Base-by-base conservation (phyloP, 2,888 invertebrate genomes). In the Dasysyrphus albostriatus region DNA sequence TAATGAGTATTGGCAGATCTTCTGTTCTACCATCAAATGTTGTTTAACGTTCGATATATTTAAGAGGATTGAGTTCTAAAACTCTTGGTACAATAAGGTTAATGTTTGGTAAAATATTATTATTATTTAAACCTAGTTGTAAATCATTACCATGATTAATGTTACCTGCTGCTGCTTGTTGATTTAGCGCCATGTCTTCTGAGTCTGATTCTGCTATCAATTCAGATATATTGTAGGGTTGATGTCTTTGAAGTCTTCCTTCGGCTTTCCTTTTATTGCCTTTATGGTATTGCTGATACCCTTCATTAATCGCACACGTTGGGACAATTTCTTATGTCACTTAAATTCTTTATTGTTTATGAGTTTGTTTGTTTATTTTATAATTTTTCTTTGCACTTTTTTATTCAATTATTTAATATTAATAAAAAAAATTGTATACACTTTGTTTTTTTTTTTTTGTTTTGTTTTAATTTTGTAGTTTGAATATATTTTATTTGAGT, bases 1-100 rank as follows among this genome's bases (percentile, higher is more conserved):
- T 51, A 8, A 49, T 54, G 19, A 78, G 72, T 19, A 72, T 70
- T 70, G 70, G 54, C 3, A 79, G 56, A 24, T 79, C 79, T 44
- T 79, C 72, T 37, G 44, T 72, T 34, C 61, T 63, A 9, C 79
- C 72, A 42, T 79, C 70, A 58, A 78, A 69, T 37, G 37, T 39
- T 34, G 49, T 16, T 47, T 69, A 32, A 24, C 69, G 47, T 49
- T 78, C 69, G 29, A 78, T 32, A 51, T n/a, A n/a, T n/a, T n/a
- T n/a, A n/a, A n/a, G n/a, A n/a, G n/a, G n/a, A n/a, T n/a, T n/a
- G n/a, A n/a, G 42, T 65, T 59, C 58, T 59, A 59, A 37, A 6
- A 37, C 37, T 59, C 16, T 59, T 16, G 34, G 37, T 34, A 16
- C 37, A 34, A 16, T 58, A 32, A 58, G n/a, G 32, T 58, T 58